Base-by-base conservation (phyloP, 2,113 vertebrate species). In the Catharus minimus region DNA sequence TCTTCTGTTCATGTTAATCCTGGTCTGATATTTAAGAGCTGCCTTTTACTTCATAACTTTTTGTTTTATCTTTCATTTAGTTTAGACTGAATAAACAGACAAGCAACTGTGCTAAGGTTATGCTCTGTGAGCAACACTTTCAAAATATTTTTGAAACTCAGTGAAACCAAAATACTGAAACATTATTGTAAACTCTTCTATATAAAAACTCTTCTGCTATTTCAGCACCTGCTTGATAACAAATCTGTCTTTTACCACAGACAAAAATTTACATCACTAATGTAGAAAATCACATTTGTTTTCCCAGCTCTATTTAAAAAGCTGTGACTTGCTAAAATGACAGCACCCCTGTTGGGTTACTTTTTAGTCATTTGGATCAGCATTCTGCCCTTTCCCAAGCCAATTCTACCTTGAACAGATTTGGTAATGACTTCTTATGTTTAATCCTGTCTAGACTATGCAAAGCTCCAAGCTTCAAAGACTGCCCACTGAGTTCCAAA, bases 401-500 rank as follows among this genome's bases (percentile, higher is more conserved):
- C 32, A 74, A 3, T 28, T 62, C 33, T 64, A 23, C 41, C 61
- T 9, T 57, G 49, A 26, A 56, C 0, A 64, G 10, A 39, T 7
- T 72, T 66, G 5, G 5, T 11, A 46, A 57, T 4, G 9, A 19
- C 30, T 49, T 52, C 12, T 77, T 30, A 65, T 8, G 1, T 47
- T 84, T 78, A 44, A 74, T 22, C 36, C 26, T 43, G 7, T 15
- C 44, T 55, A 46, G 32, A 27, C 26, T 9, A 39, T 0, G 9
- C 15, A 64, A 32, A 67, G 9, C 20, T 71, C 0, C 0, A 0
- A 41, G 8, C 18, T 26, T 32, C 83, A 50, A 23, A 50, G 13
- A 6, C 33, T 26, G 28, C 14, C 20, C 43, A 5, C 1, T 15
- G 36, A 76, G 9, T 36, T 64, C 67, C 53, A 56, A 43, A 50